A percentile compares a stretch with the other conserved stretches of the same genome.
Evolutionary conservation across 2,797 vertebrate species (phyloP).

Genomic region (Fistularia commersonii): DNA sequence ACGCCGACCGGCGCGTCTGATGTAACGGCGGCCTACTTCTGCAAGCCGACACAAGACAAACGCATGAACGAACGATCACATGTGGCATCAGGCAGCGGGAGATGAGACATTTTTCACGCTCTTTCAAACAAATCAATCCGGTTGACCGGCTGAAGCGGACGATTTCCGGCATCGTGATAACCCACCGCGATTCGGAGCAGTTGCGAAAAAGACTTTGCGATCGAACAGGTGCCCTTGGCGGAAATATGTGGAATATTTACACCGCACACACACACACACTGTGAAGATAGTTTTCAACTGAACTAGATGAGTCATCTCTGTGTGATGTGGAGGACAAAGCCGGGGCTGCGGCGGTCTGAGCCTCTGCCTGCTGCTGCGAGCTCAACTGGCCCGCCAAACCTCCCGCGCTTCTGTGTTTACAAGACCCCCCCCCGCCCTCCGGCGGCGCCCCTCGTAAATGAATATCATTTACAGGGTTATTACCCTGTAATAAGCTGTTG

Average conservation of each 20-base stretch:
- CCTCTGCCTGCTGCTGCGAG: conserved; percentile 39
- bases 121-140: too few relatives aligned
- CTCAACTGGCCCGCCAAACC: conserved; percentile 42
- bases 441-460: too few relatives aligned
- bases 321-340: conserved; percentile 40
- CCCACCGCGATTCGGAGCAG: too few relatives aligned
- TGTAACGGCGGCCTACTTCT: conserved; percentile 70
- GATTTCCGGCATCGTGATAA: too few relatives aligned
- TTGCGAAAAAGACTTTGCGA: too few relatives aligned
- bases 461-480: too few relatives aligned
- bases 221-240: neutral
- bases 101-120: too few relatives aligned
- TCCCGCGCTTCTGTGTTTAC: conserved; percentile 15
- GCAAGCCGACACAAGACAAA: conserved; percentile 11
- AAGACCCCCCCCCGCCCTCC: neutral
- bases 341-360: conserved; percentile 48
- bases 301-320: conserved; percentile 17
- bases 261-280: conserved; percentile 2
- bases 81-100: neutral
- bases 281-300: conserved; percentile 1
- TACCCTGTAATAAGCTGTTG: too few relatives aligned
- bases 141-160: too few relatives aligned
- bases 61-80: conserved; percentile 11
- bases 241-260: conserved; percentile 32
- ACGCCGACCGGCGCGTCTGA: conserved; percentile 46